phyloP scores from a whole-genome alignment of 1,140 invertebrate genomes.

The Scaptomyza hsui region DNA sequence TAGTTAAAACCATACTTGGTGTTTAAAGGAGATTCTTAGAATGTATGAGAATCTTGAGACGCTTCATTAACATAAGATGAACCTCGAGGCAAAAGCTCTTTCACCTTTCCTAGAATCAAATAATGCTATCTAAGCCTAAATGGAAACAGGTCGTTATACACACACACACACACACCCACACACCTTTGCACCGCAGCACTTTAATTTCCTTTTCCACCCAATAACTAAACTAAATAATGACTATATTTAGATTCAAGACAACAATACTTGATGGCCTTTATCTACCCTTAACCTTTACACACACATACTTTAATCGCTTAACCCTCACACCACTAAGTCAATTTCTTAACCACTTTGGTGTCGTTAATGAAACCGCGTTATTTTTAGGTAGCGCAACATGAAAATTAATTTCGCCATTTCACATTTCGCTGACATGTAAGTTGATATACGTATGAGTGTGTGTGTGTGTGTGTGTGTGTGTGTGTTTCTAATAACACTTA shows the following conservation, averaged over 20 bases:
- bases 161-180: slow-evolving; percentile 4
- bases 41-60: too few relatives aligned
- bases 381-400: slow-evolving; percentile 47
- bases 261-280: background rate
- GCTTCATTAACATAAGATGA: too few relatives aligned
- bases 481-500: slow-evolving; percentile 46
- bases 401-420: slow-evolving; percentile 49
- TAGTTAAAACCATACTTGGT: too few relatives aligned
- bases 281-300: background rate
- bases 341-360: slow-evolving; percentile 11
- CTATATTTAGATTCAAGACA: slow-evolving; percentile 24
- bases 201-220: background rate
- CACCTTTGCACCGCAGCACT: background rate
- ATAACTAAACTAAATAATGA: slow-evolving; percentile 1
- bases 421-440: slow-evolving; percentile 17
- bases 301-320: background rate
- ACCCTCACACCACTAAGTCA: too few relatives aligned
- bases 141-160: background rate
- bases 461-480: slow-evolving; percentile 6
- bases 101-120: background rate
- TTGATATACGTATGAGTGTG: background rate
- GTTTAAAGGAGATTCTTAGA: too few relatives aligned
- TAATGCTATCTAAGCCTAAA: background rate
- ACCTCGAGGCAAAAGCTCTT: background rate
- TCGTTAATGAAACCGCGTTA: slow-evolving; percentile 45